phyloP scores from a whole-genome alignment of 2,113 vertebrate genomes.

The Otus sunia region DNA sequence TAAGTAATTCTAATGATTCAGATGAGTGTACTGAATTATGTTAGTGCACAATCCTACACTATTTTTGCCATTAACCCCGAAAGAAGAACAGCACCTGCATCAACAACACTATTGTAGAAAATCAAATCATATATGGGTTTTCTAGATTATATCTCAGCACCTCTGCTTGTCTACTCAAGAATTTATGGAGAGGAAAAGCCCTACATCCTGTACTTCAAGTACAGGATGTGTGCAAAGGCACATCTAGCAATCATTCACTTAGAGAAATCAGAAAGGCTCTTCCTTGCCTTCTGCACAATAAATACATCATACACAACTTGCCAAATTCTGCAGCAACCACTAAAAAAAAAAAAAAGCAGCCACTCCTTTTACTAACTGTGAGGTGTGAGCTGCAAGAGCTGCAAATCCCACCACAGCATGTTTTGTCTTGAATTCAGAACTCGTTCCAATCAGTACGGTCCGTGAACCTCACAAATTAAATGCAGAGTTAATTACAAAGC shows the following conservation, averaged over 20 bases:
- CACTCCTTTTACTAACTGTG: background rate
- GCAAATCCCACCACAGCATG: background rate
- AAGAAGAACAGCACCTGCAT: background rate
- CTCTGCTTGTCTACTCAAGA: background rate
- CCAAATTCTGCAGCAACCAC: background rate
- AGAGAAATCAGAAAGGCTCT: background rate
- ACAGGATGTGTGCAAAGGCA: background rate
- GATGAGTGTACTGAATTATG: background rate
- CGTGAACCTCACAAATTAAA: background rate
- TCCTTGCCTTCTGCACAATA: background rate
- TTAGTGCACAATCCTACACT: background rate
- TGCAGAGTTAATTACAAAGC: background rate
- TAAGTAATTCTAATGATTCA: background rate
- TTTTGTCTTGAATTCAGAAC: background rate
- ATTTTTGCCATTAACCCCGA: background rate
- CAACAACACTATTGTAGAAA: background rate
- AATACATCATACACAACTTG: accelerated
- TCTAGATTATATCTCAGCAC: background rate
- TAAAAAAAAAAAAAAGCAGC: background rate
- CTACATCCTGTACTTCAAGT: background rate
- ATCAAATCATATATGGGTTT: background rate
- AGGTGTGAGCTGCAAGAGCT: background rate
- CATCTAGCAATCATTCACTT: background rate
- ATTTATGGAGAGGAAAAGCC: background rate
- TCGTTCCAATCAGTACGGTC: background rate